Percentiles rank a stretch among this genome's conserved stretches.
These are phyloP conservation scores for Tetropium fuscum DNA, from an alignment of 2,888 invertebrate species.

Conservation along the genomic window DNA sequence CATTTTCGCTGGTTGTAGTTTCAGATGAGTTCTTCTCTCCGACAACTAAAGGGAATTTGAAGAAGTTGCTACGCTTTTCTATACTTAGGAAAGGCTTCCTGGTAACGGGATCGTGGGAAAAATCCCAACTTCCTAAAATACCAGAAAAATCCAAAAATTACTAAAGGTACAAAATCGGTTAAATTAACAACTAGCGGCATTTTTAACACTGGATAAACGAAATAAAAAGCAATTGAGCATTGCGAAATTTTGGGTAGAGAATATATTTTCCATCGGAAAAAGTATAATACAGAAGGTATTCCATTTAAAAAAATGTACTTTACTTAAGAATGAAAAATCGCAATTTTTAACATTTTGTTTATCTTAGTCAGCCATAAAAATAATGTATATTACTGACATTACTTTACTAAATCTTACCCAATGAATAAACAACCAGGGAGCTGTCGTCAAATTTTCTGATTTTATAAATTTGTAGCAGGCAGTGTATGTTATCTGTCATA, in stretches of 20 bases:
- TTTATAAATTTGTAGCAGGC: conserved; percentile 49
- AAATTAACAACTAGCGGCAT: too few species aligned
- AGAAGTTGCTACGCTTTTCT: conserved; percentile 45
- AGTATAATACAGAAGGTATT: too few species aligned
- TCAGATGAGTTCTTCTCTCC: conserved; percentile 41
- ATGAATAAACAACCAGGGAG: conserved; percentile 41
- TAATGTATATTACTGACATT: too few species aligned
- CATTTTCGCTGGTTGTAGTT: conserved; percentile 30
- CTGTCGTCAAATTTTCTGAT: conserved; percentile 42
- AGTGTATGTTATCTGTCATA: conserved; percentile 16
- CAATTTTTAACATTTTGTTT: too few species aligned
- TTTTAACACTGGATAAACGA: too few species aligned
- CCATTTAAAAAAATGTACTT: too few species aligned
- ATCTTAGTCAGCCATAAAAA: too few species aligned
- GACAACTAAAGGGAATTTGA: conserved; percentile 43
- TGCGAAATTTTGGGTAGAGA: too few species aligned
- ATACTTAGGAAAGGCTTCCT: conserved; percentile 37
- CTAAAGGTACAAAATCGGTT: background rate
- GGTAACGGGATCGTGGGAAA: conserved; percentile 27
- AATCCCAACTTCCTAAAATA: conserved; percentile 36
- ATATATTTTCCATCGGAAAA: too few species aligned
- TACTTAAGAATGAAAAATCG: too few species aligned
- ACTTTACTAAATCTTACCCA: conserved; percentile 39
- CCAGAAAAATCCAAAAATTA: conserved; percentile 10
- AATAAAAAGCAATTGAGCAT: too few species aligned